Conservation (phyloP, 2,113 vertebrate genomes). For the Seriola aureovittata region DNA sequence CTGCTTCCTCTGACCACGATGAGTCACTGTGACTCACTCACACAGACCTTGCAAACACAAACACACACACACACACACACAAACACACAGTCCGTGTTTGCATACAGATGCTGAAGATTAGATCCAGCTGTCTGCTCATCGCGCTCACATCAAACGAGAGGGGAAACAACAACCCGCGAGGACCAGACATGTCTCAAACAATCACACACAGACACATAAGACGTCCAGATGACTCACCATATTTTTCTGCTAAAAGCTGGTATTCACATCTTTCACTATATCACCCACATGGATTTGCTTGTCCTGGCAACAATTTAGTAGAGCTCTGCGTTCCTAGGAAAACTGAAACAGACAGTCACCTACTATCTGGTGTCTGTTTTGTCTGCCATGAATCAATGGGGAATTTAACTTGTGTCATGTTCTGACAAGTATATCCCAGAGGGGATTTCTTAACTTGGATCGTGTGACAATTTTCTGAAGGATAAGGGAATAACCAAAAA, state of each 20-base stretch:
- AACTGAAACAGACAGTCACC: slow-evolving; percentile 34
- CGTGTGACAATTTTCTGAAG: too few species aligned
- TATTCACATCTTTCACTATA: slow-evolving; percentile 18
- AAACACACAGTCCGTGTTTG: slow-evolving; percentile 29
- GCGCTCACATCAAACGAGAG: slow-evolving; percentile 54
- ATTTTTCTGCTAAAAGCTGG: slow-evolving; percentile 33
- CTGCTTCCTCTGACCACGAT: slow-evolving; percentile 22
- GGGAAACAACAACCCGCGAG: slow-evolving; percentile 35
- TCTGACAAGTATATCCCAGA: not conserved
- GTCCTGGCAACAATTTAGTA: slow-evolving; percentile 7
- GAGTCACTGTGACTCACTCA: slow-evolving; percentile 67
- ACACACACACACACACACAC: slow-evolving; percentile 37
- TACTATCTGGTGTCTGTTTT: slow-evolving; percentile 42
- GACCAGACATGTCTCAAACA: slow-evolving; percentile 57
- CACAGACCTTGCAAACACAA: slow-evolving; percentile 32
- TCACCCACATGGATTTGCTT: slow-evolving; percentile 25
- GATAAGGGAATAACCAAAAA: not conserved
- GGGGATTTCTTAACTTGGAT: not conserved
- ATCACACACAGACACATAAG: slow-evolving; percentile 38
- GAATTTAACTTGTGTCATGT: not conserved
- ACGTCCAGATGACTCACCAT: slow-evolving; percentile 45
- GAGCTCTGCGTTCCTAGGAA: slow-evolving; percentile 18
- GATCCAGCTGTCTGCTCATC: slow-evolving; percentile 67
- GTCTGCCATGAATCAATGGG: slow-evolving; percentile 13
- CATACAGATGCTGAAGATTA: slow-evolving; percentile 78